Conservation (phyloP, 2,113 vertebrate species). For the Beaufortia kweichowensis region DNA sequence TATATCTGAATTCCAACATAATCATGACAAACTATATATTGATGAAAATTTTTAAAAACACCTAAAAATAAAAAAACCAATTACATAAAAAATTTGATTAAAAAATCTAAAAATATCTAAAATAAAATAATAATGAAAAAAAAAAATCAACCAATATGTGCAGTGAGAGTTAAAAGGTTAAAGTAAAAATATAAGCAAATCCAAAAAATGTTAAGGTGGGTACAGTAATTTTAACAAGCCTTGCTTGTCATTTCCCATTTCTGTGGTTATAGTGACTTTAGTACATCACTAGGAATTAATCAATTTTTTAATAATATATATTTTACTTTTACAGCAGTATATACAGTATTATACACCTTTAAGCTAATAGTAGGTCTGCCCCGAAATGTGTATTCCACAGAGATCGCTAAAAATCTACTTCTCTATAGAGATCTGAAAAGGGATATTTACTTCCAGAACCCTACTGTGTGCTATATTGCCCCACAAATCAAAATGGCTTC, state of each 20-base stretch:
- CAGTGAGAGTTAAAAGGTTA: too few relatives aligned
- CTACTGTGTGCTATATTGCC: background rate
- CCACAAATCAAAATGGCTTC: background rate
- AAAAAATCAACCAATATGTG: too few relatives aligned
- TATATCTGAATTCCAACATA: too few relatives aligned
- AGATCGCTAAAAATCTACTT: background rate
- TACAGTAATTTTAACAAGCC: too few relatives aligned
- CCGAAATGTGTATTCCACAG: background rate
- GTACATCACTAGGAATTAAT: background rate
- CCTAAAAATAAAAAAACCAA: too few relatives aligned
- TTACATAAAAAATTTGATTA: too few relatives aligned
- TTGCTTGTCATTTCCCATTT: background rate
- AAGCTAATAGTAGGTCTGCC: background rate
- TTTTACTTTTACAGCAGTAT: background rate
- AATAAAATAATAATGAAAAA: too few relatives aligned
- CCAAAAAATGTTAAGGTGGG: too few relatives aligned
- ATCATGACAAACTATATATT: too few relatives aligned
- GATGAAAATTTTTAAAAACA: too few relatives aligned
- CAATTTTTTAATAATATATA: background rate
- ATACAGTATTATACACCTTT: background rate
- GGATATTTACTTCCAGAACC: slow-evolving; percentile 5
- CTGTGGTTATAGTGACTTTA: background rate
- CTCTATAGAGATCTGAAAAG: background rate
- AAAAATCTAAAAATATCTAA: too few relatives aligned
- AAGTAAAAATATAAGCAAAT: too few relatives aligned